Conservation (phyloP, 1,140 invertebrate species). For the Trigoniulus corallinus region DNA sequence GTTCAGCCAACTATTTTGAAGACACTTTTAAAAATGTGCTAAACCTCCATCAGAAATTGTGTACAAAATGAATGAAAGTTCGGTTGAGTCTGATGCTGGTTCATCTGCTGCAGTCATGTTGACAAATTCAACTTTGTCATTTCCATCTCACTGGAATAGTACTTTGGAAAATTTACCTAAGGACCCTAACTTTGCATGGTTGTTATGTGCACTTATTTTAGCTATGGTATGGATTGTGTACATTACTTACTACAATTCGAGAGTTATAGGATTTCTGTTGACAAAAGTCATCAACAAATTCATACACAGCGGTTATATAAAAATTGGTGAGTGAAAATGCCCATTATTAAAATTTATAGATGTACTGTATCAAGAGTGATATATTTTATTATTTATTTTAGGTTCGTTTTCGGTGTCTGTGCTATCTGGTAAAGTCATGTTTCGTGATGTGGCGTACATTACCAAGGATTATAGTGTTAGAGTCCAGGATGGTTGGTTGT, state of each 20-base stretch:
- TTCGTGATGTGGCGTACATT: conserved; percentile 85
- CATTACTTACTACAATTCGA: conserved; percentile 87
- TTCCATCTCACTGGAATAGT: no score
- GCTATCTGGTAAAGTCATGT: conserved; percentile 96
- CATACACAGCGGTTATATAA: conserved; percentile 65
- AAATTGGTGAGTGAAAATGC: conserved; percentile 53
- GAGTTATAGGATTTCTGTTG: conserved; percentile 72
- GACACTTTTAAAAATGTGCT: no score
- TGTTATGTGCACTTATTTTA: conserved; percentile 60
- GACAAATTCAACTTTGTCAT: no score
- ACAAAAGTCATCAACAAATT: conserved; percentile 68
- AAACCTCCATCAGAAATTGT: no score
- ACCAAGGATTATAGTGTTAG: conserved; percentile 85
- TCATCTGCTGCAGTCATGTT: no score
- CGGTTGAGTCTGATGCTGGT: no score
- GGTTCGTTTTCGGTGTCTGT: conserved; percentile 88
- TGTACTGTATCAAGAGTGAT: neutral
- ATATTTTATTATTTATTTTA: conserved; percentile 26
- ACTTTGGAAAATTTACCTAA: neutral
- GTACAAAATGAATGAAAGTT: no score
- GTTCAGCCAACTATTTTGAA: no score
- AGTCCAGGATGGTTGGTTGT: conserved; percentile 91
- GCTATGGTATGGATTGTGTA: conserved; percentile 81
- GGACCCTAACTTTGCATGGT: conserved; percentile 61
- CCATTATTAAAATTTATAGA: conserved; percentile 1